These are phyloP conservation scores for Geothlypis trichas DNA, from an alignment of 2,113 vertebrate species.

Conservation along the genomic window DNA sequence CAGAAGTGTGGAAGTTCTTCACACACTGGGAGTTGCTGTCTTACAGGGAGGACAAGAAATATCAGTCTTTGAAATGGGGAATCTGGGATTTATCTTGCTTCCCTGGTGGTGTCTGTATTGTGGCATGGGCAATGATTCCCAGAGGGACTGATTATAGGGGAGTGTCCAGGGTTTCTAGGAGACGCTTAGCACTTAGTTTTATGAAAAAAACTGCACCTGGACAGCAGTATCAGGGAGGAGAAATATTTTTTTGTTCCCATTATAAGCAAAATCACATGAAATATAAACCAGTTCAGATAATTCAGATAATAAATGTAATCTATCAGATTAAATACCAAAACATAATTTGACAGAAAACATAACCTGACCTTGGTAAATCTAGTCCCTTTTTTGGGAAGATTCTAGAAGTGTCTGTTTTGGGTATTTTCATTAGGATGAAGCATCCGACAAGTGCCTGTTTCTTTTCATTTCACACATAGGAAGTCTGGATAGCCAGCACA, in stretches of 20 bases:
- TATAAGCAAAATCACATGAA: not conserved
- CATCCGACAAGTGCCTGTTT: not conserved
- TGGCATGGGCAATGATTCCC: not conserved
- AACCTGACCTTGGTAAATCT: not conserved
- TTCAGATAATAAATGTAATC: not conserved
- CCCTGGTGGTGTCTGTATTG: not conserved
- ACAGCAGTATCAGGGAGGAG: not conserved
- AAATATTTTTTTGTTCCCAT: not conserved
- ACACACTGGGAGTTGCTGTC: not conserved
- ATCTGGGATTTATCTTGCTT: not conserved
- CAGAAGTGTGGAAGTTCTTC: not conserved
- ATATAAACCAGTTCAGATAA: not conserved
- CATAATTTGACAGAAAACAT: not conserved
- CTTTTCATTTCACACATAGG: not conserved
- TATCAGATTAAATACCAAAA: not conserved
- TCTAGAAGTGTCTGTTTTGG: not conserved
- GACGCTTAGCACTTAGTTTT: not conserved
- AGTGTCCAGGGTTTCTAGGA: not conserved
- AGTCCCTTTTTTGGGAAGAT: not conserved
- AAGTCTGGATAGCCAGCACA: not conserved
- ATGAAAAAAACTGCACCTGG: not conserved
- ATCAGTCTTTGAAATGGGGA: not conserved
- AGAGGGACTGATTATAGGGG: not conserved
- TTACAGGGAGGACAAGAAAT: not conserved
- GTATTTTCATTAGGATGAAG: not conserved